Evolutionary conservation across 2,888 invertebrate genomes (phyloP), one percentile per base, ranked within the genome.

Genomic region (Nineta flava): DNA sequence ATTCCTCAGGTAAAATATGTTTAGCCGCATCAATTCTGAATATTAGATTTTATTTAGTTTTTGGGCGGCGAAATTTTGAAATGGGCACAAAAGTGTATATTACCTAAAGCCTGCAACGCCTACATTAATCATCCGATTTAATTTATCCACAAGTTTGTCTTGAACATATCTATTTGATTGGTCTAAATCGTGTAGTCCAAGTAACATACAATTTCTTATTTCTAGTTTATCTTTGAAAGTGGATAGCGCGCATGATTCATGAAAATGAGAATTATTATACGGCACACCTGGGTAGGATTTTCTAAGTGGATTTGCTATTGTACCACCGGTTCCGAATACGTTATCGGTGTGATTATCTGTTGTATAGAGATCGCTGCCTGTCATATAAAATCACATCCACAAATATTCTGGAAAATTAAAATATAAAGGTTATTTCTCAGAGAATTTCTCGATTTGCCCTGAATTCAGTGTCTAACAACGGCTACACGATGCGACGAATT

Each of bases 381-480:
- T 77, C 87, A 87, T 87, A 59, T 87, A 84, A 64, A 0, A 87
- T 79, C 0, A 77, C 74, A 59, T 88, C 87, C 0, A 78, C 82
- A 62, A 82, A 86, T 49, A 86, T 77, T 57, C 80, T 74, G 57
- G n/a, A 15, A 58, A 58, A 19, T 52, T 19, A 5, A 19, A 19
- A 19, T 19, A n/a, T n/a, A n/a, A n/a, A n/a, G n/a, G n/a, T n/a
- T n/a, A n/a, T n/a, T n/a, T n/a, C n/a, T n/a, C n/a, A n/a, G n/a
- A n/a, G n/a, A n/a, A n/a, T n/a, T n/a, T n/a, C n/a, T n/a, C n/a
- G n/a, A n/a, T n/a, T n/a, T n/a, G n/a, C n/a, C n/a, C n/a, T n/a
- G n/a, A n/a, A n/a, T n/a, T n/a, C n/a, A n/a, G n/a, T n/a, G n/a
- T n/a, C n/a, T n/a, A n/a, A n/a, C n/a, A n/a, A n/a, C n/a, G n/a